phyloP scores from a whole-genome alignment of 2,113 vertebrate genomes.

The Pygoscelis adeliae region DNA sequence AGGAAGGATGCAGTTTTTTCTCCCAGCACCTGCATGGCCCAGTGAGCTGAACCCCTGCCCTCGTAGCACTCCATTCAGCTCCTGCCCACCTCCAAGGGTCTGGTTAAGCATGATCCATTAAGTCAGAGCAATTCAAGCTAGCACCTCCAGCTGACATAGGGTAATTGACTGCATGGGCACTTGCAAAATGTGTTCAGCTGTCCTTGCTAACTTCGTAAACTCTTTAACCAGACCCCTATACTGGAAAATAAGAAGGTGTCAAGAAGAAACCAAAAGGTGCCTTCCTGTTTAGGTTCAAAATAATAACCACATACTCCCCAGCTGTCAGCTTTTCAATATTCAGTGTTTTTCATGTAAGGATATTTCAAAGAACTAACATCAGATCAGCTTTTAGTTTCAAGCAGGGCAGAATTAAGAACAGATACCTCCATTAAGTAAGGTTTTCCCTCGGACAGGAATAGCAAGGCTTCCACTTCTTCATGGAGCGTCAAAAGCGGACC shows the following conservation, averaged over 20 bases:
- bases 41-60: neutral
- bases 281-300: neutral
- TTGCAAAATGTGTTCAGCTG: neutral
- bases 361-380: neutral
- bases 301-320: neutral
- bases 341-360: neutral
- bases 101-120: neutral
- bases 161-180: neutral
- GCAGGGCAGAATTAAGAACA: neutral
- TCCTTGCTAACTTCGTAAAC: neutral
- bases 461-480: conserved; percentile 86
- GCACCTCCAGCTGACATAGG: neutral
- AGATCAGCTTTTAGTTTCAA: neutral
- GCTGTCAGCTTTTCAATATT: neutral
- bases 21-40: neutral
- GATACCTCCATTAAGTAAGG: conserved; percentile 93
- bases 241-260: neutral
- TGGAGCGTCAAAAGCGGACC: conserved; percentile 85
- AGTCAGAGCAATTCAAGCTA: neutral
- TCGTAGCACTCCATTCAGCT: neutral
- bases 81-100: neutral
- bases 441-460: conserved; percentile 93
- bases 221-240: neutral
- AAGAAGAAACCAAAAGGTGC: neutral
- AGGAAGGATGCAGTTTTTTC: neutral